Base-by-base conservation (phyloP, 2,797 vertebrate genomes). In the Ctenochaetus hawaiiensis region DNA sequence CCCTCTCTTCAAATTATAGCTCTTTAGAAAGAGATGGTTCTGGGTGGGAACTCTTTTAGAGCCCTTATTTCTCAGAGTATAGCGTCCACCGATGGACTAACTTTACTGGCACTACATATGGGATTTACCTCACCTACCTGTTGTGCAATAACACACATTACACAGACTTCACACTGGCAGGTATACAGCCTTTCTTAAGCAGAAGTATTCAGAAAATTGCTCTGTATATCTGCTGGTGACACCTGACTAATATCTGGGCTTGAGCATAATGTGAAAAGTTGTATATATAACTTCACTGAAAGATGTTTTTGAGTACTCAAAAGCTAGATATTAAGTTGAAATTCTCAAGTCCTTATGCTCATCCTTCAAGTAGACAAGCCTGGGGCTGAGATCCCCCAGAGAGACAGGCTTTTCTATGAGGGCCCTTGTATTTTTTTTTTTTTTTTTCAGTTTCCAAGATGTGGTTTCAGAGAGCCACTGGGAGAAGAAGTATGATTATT, bases 401-500 rank as follows among this genome's bases (percentile, higher is more conserved):
- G 62, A 80, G 47, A 66, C 12, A 48, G 41, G 0, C 39, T 57
- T 72, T 77, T 72, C 18, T 8, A 47, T 60, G 47, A 75, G 20
- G 45, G 37, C 34, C n/a, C 54, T 67, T 52, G 14, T 14, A 23
- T 75, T 22, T 58, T 12, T 41, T 20, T 20, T 17, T 58, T 16
- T n/a, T 22, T 57, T 57, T 66, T 51, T 1, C 39, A 65, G 16
- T 73, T 81, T 77, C 45, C 56, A 49, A 39, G 26, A 77, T 79
- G 57, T 71, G 60, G 58, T 74, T 78, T 70, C 26, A 77, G 54
- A 71, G 64, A 78, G 20, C 26, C 56, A 54, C 12, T 48, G 48
- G 4, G 49, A 54, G 20, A 67, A 23, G 18, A 72, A 47, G 20
- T 72, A 66, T 83, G 16, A 65, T 75, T 68, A 71, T 77, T 75